Evolutionary conservation across 1,140 invertebrate genomes (phyloP).

Genomic region (Eupristina koningsbergeri): DNA sequence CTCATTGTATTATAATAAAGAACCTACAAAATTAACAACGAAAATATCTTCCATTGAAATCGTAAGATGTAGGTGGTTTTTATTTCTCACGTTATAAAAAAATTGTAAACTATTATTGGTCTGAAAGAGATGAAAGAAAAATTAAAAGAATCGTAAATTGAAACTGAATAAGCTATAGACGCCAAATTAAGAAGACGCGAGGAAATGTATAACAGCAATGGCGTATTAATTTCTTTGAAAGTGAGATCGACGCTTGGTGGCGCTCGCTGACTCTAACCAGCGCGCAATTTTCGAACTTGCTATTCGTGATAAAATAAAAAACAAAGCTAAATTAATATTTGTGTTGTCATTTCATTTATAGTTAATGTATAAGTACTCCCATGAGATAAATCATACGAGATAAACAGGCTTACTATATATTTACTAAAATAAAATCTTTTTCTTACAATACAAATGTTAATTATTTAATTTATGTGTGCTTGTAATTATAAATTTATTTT

Average conservation of each 20-base stretch:
- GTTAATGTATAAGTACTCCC: no score
- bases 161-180: slow-evolving; percentile 19
- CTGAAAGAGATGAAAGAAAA: not conserved
- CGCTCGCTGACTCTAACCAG: slow-evolving; percentile 8
- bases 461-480: no score
- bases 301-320: no score
- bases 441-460: no score
- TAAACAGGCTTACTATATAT: no score
- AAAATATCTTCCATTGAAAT: slow-evolving; percentile 18
- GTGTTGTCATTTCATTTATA: no score
- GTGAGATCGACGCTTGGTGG: slow-evolving; percentile 29
- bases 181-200: slow-evolving; percentile 25
- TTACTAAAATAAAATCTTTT: no score
- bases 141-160: not conserved
- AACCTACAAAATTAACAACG: slow-evolving; percentile 10
- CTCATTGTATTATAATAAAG: not conserved
- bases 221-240: slow-evolving; percentile 24
- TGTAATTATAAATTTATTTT: no score
- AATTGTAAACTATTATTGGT: not conserved
- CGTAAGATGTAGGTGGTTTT: not conserved
- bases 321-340: no score
- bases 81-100: not conserved
- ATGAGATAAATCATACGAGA: no score
- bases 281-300: slow-evolving; percentile 30
- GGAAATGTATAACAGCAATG: slow-evolving; percentile 31